Evolutionary conservation across 92 coral and sea anemone species (phyloP).

Genomic region (Muricea muricata): DNA sequence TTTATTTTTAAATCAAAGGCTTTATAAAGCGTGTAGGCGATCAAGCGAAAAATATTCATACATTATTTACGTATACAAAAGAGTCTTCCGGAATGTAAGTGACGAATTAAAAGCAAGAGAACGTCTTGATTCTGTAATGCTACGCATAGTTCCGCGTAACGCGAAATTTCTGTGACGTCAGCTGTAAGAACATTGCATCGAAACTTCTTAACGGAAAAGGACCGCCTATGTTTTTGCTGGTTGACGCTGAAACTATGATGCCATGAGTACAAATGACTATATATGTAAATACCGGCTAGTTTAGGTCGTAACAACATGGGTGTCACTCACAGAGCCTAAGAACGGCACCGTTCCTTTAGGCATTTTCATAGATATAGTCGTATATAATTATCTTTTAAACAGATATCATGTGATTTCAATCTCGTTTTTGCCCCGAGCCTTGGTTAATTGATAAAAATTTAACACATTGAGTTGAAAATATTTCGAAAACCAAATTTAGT

Average conservation of each 20-base stretch:
- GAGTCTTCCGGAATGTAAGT: conserved; percentile 11
- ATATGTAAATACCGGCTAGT: neutral
- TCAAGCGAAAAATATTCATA: neutral
- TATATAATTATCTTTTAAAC: too few relatives aligned
- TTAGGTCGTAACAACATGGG: neutral
- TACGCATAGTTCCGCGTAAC: neutral
- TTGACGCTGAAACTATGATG: neutral
- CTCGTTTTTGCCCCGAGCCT: too few relatives aligned
- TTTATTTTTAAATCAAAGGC: neutral
- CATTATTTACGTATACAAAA: neutral
- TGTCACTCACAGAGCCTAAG: too few relatives aligned
- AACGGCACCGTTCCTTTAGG: too few relatives aligned
- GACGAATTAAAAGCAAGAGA: neutral
- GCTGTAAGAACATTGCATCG: neutral
- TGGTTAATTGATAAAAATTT: too few relatives aligned
- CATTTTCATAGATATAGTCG: too few relatives aligned
- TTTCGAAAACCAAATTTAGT: too few relatives aligned
- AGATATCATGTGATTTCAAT: too few relatives aligned
- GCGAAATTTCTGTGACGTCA: neutral
- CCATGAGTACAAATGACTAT: too few relatives aligned
- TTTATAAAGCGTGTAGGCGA: neutral
- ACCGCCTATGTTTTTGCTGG: neutral
- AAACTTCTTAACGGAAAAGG: conserved; percentile 19
- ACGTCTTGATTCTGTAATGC: neutral
- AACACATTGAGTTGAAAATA: too few relatives aligned